Percentiles rank a stretch among this genome's conserved stretches.
phyloP scores from a whole-genome alignment of 2,113 vertebrate genomes.

The Periophthalmus modestus region DNA sequence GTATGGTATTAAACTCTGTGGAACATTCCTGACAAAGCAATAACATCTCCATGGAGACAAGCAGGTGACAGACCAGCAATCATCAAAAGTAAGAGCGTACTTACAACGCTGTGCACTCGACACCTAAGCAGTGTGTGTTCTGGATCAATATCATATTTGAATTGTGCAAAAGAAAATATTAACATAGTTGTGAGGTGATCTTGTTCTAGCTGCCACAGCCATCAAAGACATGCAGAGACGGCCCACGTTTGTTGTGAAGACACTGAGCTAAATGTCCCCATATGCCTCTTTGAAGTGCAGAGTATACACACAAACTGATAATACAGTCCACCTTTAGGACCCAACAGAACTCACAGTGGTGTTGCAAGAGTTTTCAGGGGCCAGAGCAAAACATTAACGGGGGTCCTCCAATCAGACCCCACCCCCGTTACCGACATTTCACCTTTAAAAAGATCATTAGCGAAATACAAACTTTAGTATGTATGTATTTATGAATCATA shows the following conservation, averaged over 20 bases:
- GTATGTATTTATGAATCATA: too few species aligned
- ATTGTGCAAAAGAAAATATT: slow-evolving; percentile 74
- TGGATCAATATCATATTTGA: slow-evolving; percentile 67
- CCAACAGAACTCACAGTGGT: slow-evolving; percentile 16
- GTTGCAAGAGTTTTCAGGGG: background rate
- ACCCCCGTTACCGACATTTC: too few species aligned
- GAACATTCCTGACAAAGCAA: too few species aligned
- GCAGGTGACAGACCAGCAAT: background rate
- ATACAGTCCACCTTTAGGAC: slow-evolving; percentile 59
- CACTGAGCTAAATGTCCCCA: slow-evolving; percentile 22
- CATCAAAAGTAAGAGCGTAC: background rate
- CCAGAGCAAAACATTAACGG: too few species aligned
- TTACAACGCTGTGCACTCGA: background rate
- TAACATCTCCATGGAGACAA: background rate
- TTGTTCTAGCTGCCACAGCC: slow-evolving; percentile 40
- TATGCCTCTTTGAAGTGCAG: slow-evolving; percentile 52
- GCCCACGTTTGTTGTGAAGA: slow-evolving; percentile 24
- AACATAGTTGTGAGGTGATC: slow-evolving; percentile 75
- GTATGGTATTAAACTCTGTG: too few species aligned
- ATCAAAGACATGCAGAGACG: slow-evolving; percentile 33
- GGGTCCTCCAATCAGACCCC: too few species aligned
- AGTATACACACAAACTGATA: slow-evolving; percentile 43
- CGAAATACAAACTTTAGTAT: too few species aligned
- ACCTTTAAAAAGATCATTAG: too few species aligned
- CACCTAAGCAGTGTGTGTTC: slow-evolving; percentile 39